Percentiles rank a stretch among this genome's conserved stretches.
phyloP scores from a whole-genome alignment of 2,113 vertebrate genomes.

The Apaloderma vittatum region DNA sequence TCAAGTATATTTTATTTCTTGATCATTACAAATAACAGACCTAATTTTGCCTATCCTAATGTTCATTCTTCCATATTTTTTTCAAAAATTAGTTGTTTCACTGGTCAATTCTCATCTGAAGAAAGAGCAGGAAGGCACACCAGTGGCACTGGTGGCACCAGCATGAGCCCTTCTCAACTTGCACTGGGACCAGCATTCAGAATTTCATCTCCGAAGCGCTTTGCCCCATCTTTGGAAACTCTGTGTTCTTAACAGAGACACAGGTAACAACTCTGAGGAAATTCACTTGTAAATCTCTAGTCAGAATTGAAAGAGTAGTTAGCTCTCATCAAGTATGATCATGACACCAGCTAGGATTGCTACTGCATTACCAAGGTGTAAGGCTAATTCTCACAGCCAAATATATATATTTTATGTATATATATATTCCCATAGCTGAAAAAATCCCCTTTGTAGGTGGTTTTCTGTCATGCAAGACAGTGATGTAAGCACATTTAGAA shows the following conservation, averaged over 20 bases:
- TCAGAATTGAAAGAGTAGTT: background rate
- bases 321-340: background rate
- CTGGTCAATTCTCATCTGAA: background rate
- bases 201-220: background rate
- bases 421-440: too few species aligned
- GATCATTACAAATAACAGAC: background rate
- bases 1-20: background rate
- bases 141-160: background rate
- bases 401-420: too few species aligned
- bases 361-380: background rate
- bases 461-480: background rate
- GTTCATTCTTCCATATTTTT: background rate
- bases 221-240: background rate
- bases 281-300: background rate
- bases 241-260: background rate
- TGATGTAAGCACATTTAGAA: background rate
- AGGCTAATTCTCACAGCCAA: background rate
- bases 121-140: background rate
- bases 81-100: background rate
- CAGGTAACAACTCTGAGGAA: background rate
- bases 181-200: background rate
- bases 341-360: background rate
- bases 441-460: rapidly evolving
- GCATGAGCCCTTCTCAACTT: background rate
- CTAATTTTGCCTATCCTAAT: background rate